Evolutionary conservation across 2,797 vertebrate genomes (phyloP), one percentile per base, ranked within the genome.

Genomic region (Sebastes dallii): DNA sequence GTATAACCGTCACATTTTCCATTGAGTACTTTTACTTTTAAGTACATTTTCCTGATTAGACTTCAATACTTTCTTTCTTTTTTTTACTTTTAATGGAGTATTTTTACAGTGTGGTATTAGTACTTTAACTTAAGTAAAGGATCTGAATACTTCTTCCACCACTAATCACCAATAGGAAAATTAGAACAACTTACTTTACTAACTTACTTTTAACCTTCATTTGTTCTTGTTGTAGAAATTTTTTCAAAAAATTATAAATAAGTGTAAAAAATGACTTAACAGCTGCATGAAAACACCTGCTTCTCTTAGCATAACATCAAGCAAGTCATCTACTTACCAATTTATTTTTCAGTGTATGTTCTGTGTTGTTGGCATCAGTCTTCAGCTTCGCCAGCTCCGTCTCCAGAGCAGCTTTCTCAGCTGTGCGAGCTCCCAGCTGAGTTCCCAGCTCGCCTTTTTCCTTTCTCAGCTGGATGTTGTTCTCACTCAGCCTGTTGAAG

Each of bases 371-470:
- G 8, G 95, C 75, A 1, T 94, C 86, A 0, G 90, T 84, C 1
- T 58, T 87, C n/a, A 96, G 89, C 4, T 83, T 88, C 0, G 20
- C 66, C 24, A 93, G 24, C 68, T 91, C 78, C 52, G 78, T 77
- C 50, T 83, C 90, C 81, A 94, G 75, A 9, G 77, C 71, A 0
- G 89, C 87, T 69, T 85, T 96, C 89, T 96, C 94, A 5, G 92
- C 92, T 1, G 68, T 60, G 6, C 95, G 95, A 65, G 90, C 50
- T 42, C 92, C 96, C 42, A 98, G 95, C 24, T 91, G 77, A 3
- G 85, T 87, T 0, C 88, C 91, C n/a, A 98, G 92, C 73, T 96
- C 94, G 1, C 2, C 29, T 16, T 93, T 95, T 46, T 92, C 71
- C 27, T 91, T 94, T 0, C 81, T 75, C 29, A 98, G 94, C 27